These are phyloP conservation scores for Melanotaenia maccullochi DNA, from an alignment of 2,797 vertebrate species.

Conservation along the genomic window DNA sequence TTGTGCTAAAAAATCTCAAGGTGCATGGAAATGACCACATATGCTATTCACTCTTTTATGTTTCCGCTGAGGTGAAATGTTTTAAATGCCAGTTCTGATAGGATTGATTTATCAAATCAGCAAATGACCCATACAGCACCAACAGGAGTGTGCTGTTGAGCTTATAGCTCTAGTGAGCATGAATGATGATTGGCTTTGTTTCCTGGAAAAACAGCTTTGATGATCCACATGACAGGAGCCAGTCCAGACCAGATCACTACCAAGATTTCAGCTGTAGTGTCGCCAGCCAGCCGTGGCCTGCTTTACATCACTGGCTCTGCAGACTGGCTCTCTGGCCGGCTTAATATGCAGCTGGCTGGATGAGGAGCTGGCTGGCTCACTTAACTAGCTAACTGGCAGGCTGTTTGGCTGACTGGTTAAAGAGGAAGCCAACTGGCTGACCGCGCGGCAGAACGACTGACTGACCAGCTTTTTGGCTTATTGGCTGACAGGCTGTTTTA, in stretches of 20 bases:
- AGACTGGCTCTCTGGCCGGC: constrained; percentile 39
- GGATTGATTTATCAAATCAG: constrained; percentile 60
- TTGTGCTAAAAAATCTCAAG: constrained; percentile 59
- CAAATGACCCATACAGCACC: constrained; percentile 55
- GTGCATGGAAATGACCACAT: constrained; percentile 37
- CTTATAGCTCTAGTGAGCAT: constrained; percentile 34
- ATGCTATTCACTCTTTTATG: constrained; percentile 41
- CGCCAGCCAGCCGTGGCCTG: constrained; percentile 64
- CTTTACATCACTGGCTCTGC: constrained; percentile 66
- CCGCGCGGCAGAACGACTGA: constrained; percentile 9
- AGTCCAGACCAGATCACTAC: constrained; percentile 67
- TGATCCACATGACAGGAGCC: constrained; percentile 62
- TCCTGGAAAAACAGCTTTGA: constrained; percentile 63
- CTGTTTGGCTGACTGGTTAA: constrained; percentile 50
- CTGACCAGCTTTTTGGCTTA: constrained; percentile 42
- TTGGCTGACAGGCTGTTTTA: constrained; percentile 55
- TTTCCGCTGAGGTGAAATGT: constrained; percentile 41
- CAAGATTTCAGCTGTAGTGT: constrained; percentile 57
- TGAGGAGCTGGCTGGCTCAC: constrained; percentile 32
- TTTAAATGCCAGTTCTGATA: constrained; percentile 36
- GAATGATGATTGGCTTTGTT: constrained; percentile 55
- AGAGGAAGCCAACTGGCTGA: constrained; percentile 58
- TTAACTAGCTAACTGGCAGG: constrained; percentile 56
- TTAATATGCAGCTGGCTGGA: constrained; percentile 52
- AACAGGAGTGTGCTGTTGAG: constrained; percentile 35